Conservation (phyloP, 64 coral and sea anemone species). For the Astreopora myriophthalma region DNA sequence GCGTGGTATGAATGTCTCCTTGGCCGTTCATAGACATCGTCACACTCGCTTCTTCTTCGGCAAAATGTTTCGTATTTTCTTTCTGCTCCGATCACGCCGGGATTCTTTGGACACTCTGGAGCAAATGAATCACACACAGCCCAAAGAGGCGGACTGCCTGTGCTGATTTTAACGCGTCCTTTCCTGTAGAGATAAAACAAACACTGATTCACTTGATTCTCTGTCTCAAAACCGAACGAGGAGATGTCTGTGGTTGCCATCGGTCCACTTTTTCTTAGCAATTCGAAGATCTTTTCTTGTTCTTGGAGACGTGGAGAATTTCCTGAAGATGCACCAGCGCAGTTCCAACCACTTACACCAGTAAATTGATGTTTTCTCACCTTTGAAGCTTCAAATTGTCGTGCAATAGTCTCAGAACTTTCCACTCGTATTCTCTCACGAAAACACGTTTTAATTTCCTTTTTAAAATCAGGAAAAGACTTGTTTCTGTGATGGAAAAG, state of each 20-base stretch:
- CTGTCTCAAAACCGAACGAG: not conserved
- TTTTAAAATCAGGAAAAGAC: not conserved
- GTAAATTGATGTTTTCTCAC: not conserved
- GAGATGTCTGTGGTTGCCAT: conserved; percentile 3
- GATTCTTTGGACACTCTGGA: not conserved
- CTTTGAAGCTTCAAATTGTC: not conserved
- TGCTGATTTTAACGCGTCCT: not conserved
- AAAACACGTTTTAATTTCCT: not conserved
- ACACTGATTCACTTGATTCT: not conserved
- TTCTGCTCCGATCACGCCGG: conserved; percentile 58
- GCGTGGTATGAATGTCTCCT: not conserved
- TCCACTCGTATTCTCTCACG: not conserved
- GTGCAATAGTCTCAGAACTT: not conserved
- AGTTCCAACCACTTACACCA: not conserved
- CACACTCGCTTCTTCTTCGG: not conserved
- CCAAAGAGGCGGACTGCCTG: not conserved
- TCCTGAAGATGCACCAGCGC: not conserved
- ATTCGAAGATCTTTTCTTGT: not conserved
- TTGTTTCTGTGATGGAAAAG: not conserved
- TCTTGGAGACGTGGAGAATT: not conserved
- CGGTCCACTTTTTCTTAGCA: conserved; percentile 2
- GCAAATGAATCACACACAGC: not conserved
- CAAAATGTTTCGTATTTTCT: not conserved
- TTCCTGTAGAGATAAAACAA: not conserved
- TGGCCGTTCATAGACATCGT: not conserved